Percentiles rank a stretch among this genome's conserved stretches.
Evolutionary conservation across 2,113 vertebrate species (phyloP).

Genomic region (Promerops cafer): DNA sequence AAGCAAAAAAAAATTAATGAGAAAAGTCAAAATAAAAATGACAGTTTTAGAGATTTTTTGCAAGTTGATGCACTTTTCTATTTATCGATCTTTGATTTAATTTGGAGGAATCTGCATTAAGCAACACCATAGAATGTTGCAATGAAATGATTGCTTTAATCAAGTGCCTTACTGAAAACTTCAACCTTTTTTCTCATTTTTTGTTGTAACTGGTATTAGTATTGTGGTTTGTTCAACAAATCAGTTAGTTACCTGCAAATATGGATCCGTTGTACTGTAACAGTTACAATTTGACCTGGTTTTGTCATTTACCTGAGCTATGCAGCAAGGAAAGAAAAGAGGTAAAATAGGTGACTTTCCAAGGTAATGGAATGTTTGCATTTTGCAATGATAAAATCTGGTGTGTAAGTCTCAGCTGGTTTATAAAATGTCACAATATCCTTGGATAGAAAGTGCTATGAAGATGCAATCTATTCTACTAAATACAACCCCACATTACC

Average conservation of each 20-base stretch:
- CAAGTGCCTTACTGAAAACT: neutral
- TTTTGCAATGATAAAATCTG: neutral
- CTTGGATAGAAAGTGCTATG: neutral
- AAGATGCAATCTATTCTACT: neutral
- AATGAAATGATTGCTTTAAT: neutral
- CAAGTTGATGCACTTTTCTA: neutral
- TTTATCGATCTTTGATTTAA: neutral
- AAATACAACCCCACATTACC: neutral
- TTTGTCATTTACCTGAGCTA: neutral
- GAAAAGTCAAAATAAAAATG: neutral
- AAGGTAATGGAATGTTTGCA: neutral
- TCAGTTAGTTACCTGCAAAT: neutral
- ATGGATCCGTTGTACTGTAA: neutral
- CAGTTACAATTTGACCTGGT: neutral
- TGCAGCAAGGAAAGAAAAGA: neutral
- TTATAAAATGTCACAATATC: constrained; percentile 24
- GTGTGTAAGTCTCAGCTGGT: neutral
- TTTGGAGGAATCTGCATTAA: neutral
- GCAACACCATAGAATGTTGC: neutral
- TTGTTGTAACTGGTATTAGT: neutral
- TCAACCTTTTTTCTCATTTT: neutral
- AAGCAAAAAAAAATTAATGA: neutral
- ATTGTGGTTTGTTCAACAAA: neutral
- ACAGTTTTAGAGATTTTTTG: neutral
- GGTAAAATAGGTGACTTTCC: neutral